These are phyloP conservation scores for Xylota sylvarum DNA, from an alignment of 2,888 invertebrate genomes.

Conservation along the genomic window DNA sequence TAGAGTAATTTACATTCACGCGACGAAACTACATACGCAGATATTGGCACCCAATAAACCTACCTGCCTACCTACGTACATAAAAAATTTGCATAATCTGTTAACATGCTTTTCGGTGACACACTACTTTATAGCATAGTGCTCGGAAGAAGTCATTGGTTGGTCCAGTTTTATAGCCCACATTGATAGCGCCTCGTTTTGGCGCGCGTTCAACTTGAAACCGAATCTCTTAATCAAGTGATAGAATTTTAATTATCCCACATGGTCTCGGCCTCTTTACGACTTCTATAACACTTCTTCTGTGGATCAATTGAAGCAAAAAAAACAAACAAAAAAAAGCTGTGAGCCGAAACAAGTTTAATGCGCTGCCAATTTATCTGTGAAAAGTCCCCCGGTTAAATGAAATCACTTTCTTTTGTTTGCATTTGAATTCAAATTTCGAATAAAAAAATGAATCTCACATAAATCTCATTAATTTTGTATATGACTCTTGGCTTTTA, in stretches of 20 bases:
- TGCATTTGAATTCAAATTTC: background rate
- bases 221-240: background rate
- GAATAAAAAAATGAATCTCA: background rate
- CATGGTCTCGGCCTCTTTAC: background rate
- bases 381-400: background rate
- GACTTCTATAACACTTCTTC: background rate
- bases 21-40: background rate
- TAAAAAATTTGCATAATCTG: too few species aligned
- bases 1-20: constrained; percentile 29
- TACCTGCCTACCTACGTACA: constrained; percentile 8
- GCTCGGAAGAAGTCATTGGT: background rate
- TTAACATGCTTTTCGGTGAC: constrained; percentile 25
- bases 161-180: background rate
- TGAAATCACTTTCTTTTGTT: constrained; percentile 37
- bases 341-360: constrained; percentile 16
- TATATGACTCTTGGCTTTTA: constrained; percentile 5
- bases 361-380: background rate
- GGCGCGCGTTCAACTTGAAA: background rate
- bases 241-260: background rate
- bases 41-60: background rate
- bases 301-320: background rate
- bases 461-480: background rate
- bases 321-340: background rate
- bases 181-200: background rate
- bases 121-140: background rate